Base-by-base conservation (phyloP, 23 tunicate species). In the Diplosoma virens region DNA sequence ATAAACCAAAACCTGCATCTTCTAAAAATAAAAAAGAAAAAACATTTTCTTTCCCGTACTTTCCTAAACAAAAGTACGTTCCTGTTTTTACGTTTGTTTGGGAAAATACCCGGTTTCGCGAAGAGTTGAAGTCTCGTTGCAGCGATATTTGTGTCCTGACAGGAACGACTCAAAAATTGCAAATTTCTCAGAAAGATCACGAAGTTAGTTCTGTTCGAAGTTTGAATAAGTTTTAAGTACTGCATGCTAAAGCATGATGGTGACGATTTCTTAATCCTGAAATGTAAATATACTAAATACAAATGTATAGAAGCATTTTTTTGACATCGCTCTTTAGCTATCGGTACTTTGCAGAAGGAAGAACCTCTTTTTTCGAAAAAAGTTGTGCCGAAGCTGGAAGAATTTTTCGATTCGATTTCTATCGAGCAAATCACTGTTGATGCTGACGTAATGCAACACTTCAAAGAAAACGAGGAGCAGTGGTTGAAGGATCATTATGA, bases 341-440 rank as follows among this genome's bases (percentile, higher is more conserved):
- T n/a, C n/a, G n/a, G 11, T 41, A 41, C 14, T 41, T 41, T 9
- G 14, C 50, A 41, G 50, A 41, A 41, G n/a, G 30, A 63, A 7
- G 36, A 63, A 26, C 69, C 34, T 5, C 14, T 27, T 4, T 63
- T 63, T 30, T 30, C 69, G 7, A 30, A 28, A n/a, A 63, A 63
- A 63, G 69, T 63, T 63, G 69, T 63, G 33, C 18, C 27, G 34
- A 9, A 28, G 14, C 27, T 63, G 36, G 69, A 63, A 63, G 30
- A n/a, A 4, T 63, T 24, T 63, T 30, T 63, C 17, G 22, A 28
- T n/a, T 27, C 14, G 7, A 28, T 63, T 3, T 6, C 7, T 4
- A 63, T 27, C 36, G 34, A 4, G 18, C 11, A 5, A 16, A 25
- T 25, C 30, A 18, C 17, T 24, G 18, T 63, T 27, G 69, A 27